phyloP scores from a whole-genome alignment of 2,888 invertebrate genomes.

The Smittia aterrima region DNA sequence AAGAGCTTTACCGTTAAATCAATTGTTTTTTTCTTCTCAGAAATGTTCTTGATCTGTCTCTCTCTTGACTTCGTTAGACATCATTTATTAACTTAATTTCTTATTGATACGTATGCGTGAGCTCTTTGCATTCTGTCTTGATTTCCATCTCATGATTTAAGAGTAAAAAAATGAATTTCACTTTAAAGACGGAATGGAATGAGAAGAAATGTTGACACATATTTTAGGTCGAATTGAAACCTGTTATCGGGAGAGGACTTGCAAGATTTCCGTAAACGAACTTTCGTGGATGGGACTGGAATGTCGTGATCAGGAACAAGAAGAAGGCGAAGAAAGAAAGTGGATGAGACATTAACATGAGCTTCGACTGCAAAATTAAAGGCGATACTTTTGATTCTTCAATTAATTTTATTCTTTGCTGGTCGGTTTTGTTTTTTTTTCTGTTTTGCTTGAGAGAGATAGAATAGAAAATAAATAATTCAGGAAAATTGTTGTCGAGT shows the following conservation, averaged over 20 bases:
- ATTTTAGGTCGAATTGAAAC: conserved; percentile 3
- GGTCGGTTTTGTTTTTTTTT: background rate
- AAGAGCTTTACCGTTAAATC: no score
- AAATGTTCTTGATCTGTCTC: no score
- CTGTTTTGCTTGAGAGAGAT: conserved; percentile 1
- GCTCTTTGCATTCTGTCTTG: background rate
- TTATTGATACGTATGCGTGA: conserved; percentile 8
- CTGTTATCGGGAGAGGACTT: conserved; percentile 1
- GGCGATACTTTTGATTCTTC: background rate
- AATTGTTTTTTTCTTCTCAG: background rate
- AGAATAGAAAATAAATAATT: conserved; percentile 18
- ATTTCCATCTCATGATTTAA: background rate
- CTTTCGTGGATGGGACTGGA: background rate
- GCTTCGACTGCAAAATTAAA: background rate
- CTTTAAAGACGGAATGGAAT: conserved; percentile 18
- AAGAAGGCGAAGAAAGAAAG: conserved; percentile 9
- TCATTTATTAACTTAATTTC: background rate
- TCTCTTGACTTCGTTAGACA: background rate
- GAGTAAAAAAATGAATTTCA: conserved; percentile 19
- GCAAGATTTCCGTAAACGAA: conserved; percentile 3
- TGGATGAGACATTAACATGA: conserved; percentile 1
- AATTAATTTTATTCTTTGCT: conserved; percentile 12
- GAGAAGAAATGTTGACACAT: conserved; percentile 26
- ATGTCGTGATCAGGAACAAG: background rate
- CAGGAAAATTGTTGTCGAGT: background rate